A percentile compares a stretch with the other conserved stretches of the same genome.
phyloP scores from a whole-genome alignment of 2,888 invertebrate species.

The Cartodere bifasciata region DNA sequence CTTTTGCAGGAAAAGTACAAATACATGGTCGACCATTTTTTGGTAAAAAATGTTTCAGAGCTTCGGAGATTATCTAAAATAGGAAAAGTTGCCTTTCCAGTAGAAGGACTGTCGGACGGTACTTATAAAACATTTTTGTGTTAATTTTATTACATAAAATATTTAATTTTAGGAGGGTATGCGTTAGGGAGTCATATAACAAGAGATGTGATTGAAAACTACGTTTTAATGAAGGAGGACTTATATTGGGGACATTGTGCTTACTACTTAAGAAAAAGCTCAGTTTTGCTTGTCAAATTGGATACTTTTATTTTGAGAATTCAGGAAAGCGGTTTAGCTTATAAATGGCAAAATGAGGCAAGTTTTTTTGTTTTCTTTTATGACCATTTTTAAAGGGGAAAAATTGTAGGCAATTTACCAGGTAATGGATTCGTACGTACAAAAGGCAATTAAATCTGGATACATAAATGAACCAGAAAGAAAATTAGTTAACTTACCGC shows the following conservation, averaged over 20 bases:
- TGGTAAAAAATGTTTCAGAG: conserved; percentile 12
- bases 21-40: conserved; percentile 24
- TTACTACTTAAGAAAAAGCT: conserved; percentile 48
- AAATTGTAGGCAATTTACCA: conserved; percentile 41
- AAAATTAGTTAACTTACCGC: no score
- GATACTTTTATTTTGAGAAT: conserved; percentile 44
- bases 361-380: no score
- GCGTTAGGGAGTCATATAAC: conserved; percentile 54
- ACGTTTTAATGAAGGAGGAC: conserved; percentile 52
- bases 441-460: conserved; percentile 40
- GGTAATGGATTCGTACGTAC: conserved; percentile 40
- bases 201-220: conserved; percentile 39
- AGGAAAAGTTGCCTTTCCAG: conserved; percentile 43
- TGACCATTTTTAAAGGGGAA: no score
- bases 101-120: conserved; percentile 55
- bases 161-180: conserved; percentile 46
- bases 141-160: no score
- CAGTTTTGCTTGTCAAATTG: conserved; percentile 43
- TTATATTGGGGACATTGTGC: conserved; percentile 56
- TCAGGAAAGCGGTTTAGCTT: conserved; percentile 48
- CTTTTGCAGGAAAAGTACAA: conserved; percentile 10
- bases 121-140: no score
- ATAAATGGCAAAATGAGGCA: conserved; percentile 53
- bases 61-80: conserved; percentile 19
- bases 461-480: no score